Percentiles rank a stretch among this genome's conserved stretches.
phyloP scores from a whole-genome alignment of 2,797 vertebrate species.

The Hafferia zeledoni region DNA sequence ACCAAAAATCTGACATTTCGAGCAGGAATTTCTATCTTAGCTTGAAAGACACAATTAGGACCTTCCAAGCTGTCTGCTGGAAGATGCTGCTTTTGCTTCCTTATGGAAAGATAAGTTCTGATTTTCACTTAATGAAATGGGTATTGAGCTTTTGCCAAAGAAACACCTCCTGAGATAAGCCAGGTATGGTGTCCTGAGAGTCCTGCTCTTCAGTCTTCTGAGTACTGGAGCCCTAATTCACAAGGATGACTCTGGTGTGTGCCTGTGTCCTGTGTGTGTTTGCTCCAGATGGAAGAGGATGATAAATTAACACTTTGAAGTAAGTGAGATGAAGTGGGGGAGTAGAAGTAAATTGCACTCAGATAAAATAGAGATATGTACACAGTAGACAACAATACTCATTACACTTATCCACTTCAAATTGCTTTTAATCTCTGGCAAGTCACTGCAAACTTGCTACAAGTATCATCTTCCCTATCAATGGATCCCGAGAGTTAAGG shows the following conservation, averaged over 20 bases:
- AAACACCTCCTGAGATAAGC: not conserved
- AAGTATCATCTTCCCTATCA: not conserved
- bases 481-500: not conserved
- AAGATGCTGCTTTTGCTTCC: not conserved
- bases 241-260: not conserved
- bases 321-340: not conserved
- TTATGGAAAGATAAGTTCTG: not conserved
- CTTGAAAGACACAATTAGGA: not conserved
- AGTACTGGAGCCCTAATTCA: not conserved
- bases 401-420: slow-evolving; percentile 3
- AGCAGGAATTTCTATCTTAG: not conserved
- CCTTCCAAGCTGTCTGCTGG: not conserved
- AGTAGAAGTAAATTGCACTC: slow-evolving; percentile 50
- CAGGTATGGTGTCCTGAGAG: not conserved
- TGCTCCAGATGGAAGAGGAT: not conserved
- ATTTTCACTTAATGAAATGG: not conserved
- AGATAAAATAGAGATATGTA: slow-evolving; percentile 43
- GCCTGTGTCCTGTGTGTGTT: not conserved
- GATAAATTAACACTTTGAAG: slow-evolving; percentile 56
- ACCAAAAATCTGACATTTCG: not conserved
- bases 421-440: slow-evolving; percentile 42
- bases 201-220: not conserved
- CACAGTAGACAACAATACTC: slow-evolving; percentile 7
- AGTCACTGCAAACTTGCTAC: slow-evolving; percentile 28
- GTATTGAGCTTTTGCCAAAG: not conserved